Evolutionary conservation across 2,797 vertebrate species (phyloP).

Genomic region (Nannoperca australis): DNA sequence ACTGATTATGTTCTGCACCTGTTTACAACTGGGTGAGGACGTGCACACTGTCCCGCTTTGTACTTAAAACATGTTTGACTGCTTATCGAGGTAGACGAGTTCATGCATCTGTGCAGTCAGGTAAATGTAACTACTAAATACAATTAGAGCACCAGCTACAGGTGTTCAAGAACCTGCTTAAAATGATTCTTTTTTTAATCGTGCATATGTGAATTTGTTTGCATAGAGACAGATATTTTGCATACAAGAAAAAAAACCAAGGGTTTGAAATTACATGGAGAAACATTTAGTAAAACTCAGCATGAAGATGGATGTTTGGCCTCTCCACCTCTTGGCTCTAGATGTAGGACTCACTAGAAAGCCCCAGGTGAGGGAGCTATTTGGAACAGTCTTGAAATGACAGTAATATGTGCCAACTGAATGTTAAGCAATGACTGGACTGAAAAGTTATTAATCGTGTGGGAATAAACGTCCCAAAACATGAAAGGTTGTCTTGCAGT

Average conservation of each 20-base stretch:
- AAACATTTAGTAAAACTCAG: not conserved
- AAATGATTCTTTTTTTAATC: not conserved
- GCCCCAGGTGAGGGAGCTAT: not conserved
- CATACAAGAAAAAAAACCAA: not conserved
- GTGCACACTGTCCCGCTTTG: not conserved
- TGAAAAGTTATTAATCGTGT: not conserved
- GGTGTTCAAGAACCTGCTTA: too few relatives aligned
- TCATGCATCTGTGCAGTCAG: not conserved
- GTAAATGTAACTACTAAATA: not conserved
- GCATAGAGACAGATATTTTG: not conserved
- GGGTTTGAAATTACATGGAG: not conserved
- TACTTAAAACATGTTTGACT: not conserved
- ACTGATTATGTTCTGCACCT: conserved; percentile 2
- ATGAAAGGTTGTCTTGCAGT: not conserved
- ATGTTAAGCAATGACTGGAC: not conserved
- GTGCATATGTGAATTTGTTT: not conserved
- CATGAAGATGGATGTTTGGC: not conserved
- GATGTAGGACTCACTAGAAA: not conserved
- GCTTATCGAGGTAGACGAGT: not conserved
- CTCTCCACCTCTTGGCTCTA: not conserved
- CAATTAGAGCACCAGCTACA: not conserved
- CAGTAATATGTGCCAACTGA: not conserved
- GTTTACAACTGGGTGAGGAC: conserved; percentile 7
- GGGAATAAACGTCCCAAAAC: not conserved
- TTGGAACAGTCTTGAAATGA: not conserved